Conservation (phyloP, 2,113 vertebrate genomes). For the Gopherus evgoodei region DNA sequence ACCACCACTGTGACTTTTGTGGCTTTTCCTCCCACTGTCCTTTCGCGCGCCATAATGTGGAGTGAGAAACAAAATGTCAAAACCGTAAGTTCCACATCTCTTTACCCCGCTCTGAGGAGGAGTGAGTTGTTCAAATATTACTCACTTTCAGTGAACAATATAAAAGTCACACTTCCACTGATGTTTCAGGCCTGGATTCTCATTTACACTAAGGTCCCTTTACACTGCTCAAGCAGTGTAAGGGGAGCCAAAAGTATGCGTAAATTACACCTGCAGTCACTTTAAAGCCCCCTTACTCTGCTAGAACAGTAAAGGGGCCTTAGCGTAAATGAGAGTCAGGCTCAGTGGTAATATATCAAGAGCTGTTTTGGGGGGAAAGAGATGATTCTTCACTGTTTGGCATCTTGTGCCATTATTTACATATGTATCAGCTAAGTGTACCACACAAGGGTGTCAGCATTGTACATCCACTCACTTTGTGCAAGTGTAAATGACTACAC, state of each 20-base stretch:
- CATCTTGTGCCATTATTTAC: not conserved
- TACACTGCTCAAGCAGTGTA: not conserved
- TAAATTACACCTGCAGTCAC: not conserved
- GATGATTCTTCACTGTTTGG: not conserved
- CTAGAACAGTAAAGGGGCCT: not conserved
- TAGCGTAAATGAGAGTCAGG: not conserved
- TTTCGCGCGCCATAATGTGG: not conserved
- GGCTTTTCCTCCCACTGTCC: not conserved
- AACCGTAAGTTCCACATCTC: not conserved
- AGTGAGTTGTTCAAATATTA: not conserved
- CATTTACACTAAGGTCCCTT: not conserved
- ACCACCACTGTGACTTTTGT: not conserved
- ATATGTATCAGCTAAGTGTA: accelerated
- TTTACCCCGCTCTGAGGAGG: not conserved
- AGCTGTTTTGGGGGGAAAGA: not conserved
- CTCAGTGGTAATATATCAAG: not conserved
- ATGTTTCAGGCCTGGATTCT: not conserved
- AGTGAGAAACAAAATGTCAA: not conserved
- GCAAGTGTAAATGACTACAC: not conserved
- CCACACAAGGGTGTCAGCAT: not conserved
- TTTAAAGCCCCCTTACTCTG: not conserved
- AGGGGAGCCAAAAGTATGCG: not conserved
- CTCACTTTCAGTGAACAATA: not conserved
- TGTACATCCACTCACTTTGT: not conserved
- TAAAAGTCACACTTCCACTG: not conserved